phyloP scores from a whole-genome alignment of 2,797 vertebrate species.

The Leptatherina wallacei region DNA sequence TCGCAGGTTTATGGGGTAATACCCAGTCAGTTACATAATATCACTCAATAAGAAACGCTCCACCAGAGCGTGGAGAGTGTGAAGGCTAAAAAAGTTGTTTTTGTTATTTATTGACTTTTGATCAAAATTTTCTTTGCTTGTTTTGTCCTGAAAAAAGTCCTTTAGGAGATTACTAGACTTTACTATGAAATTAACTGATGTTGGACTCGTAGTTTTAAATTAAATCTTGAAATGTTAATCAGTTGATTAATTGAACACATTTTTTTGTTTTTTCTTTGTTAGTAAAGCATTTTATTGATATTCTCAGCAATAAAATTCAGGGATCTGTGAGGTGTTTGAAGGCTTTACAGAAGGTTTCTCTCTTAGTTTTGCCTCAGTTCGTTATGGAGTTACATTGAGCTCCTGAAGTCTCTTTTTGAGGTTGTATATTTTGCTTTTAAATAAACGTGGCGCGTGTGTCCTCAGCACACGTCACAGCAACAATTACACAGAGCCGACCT shows the following conservation, averaged over 20 bases:
- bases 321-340: not conserved
- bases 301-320: not conserved
- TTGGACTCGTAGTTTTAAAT: not conserved
- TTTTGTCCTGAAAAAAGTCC: not conserved
- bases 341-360: not conserved
- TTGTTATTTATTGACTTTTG: not conserved
- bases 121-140: not conserved
- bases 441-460: not conserved
- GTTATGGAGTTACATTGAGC: not conserved
- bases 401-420: not conserved
- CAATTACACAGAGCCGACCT: not conserved
- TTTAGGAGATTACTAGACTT: not conserved
- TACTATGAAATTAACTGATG: not conserved
- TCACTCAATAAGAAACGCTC: conserved; percentile 28
- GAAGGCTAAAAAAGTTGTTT: not conserved
- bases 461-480: not conserved
- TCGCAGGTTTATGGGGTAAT: conserved; percentile 26
- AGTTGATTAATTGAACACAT: not conserved
- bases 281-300: not conserved
- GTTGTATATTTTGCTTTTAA: not conserved
- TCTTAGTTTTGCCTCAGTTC: not conserved
- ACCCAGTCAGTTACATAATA: conserved; percentile 40
- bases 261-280: not conserved
- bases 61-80: not conserved
- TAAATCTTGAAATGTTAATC: not conserved